Base-by-base conservation (phyloP, 2,888 invertebrate species). In the Tortrix viridana region DNA sequence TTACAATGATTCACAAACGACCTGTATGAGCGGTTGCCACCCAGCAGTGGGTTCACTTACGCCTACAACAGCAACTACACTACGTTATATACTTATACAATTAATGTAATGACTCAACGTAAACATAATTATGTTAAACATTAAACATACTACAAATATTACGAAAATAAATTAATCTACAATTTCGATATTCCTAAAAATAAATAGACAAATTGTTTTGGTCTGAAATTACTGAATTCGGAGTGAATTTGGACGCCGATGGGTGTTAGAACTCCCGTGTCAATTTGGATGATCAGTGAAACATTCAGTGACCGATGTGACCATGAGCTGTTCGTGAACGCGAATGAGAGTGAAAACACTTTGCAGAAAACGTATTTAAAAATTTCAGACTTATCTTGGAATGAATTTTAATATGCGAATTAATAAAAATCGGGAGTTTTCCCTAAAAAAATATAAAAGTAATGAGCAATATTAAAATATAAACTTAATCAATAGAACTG, bases 41-140 rank as follows among this genome's bases (percentile, higher is more conserved):
- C 56, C 65, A 53, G 55, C 50, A 41, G 43, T 32, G 22, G 65
- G 55, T 56, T 60, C 63, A 64, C 54, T 65, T 46, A 56, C 68
- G 60, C 61, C 71, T 67, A 67, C 65, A 61, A 61, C 67, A 61
- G 60, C 67, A 65, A 69, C 69, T 73, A 72, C 38, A 66, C 73
- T 74, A 71, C 70, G 67, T 65, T 18, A 44, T 62, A 56, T 38
- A 71, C 59, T 66, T 48, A 69, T 71, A 73, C 56, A 65, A 71
- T 75, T 76, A 77, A 70, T 72, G 74, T 78, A 77, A 77, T 79
- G 79, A 79, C 78, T 79, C 74, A 74, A 74, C 71, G 73, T 73
- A 74, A 68, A 74, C 50, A 50, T 56, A 71, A 70, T 61, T 66
- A 72, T 65, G 64, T 67, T 67, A 69, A 71, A 69, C 61, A 66